A percentile compares a stretch with the other conserved stretches of the same genome.
These are phyloP conservation scores for Lochmaea capreae DNA, from an alignment of 2,888 invertebrate genomes.

Conservation along the genomic window DNA sequence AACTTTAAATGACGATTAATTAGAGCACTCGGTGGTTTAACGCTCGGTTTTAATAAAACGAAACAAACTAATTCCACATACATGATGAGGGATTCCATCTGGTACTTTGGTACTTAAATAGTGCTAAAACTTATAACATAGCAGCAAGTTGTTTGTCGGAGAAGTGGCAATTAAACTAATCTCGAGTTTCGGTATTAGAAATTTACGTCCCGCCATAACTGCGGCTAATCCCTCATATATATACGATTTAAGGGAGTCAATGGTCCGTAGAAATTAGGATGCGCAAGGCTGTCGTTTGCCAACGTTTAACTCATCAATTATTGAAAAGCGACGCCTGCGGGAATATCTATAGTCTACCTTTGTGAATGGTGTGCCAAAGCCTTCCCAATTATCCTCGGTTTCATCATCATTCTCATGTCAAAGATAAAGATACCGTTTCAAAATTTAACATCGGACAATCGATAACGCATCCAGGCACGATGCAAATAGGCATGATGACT, in stretches of 20 bases:
- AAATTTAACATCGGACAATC: too few species aligned
- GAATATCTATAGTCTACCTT: not conserved
- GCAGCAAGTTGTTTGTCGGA: constrained; percentile 53
- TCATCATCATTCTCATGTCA: not conserved
- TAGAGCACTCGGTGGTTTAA: constrained; percentile 44
- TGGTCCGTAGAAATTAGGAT: constrained; percentile 59
- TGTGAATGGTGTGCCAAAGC: not conserved
- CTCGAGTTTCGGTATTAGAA: constrained; percentile 54
- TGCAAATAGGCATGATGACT: too few species aligned
- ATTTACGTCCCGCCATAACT: constrained; percentile 58
- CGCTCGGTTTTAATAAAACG: constrained; percentile 49
- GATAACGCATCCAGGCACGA: too few species aligned
- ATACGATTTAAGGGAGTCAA: constrained; percentile 51
- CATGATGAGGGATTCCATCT: constrained; percentile 52
- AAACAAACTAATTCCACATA: constrained; percentile 53
- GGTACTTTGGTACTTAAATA: constrained; percentile 46
- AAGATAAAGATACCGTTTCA: too few species aligned
- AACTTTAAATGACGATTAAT: constrained; percentile 50
- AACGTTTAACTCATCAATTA: constrained; percentile 29
- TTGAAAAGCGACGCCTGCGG: constrained; percentile 13
- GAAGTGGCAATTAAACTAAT: constrained; percentile 59
- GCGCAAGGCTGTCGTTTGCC: constrained; percentile 27
- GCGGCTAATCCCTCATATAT: constrained; percentile 55
- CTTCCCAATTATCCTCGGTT: not conserved
- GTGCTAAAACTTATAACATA: constrained; percentile 49